phyloP scores from a whole-genome alignment of 2,113 vertebrate species.

The Hirundichthys speculiger region DNA sequence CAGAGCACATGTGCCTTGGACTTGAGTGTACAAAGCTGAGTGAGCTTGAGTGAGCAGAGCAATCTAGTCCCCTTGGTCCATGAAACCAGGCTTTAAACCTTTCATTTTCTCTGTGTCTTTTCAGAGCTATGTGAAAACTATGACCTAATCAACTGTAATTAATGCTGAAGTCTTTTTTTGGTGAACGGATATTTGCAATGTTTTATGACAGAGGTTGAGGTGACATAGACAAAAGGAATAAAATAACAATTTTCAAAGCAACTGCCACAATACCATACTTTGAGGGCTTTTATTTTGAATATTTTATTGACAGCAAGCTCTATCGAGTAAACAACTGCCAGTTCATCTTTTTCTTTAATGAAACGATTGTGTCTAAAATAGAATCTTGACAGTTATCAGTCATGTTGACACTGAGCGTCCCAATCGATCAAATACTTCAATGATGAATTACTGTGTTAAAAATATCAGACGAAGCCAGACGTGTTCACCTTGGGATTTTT shows the following conservation, averaged over 20 bases:
- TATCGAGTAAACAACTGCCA: slow-evolving; percentile 11
- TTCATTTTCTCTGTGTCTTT: slow-evolving; percentile 27
- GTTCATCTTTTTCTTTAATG: slow-evolving; percentile 18
- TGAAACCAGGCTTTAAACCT: slow-evolving; percentile 41
- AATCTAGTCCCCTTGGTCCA: slow-evolving; percentile 76
- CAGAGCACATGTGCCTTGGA: slow-evolving; percentile 67
- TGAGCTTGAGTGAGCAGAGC: slow-evolving; percentile 63
- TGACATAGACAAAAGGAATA: slow-evolving; percentile 10
- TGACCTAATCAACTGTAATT: slow-evolving; percentile 16
- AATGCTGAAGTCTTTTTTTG: slow-evolving; percentile 13
- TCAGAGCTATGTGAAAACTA: slow-evolving; percentile 35
- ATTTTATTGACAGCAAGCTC: slow-evolving; percentile 7
- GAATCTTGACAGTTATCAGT: slow-evolving; percentile 66
- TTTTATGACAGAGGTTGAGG: slow-evolving; percentile 5
- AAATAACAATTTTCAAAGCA: not conserved
- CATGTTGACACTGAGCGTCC: slow-evolving; percentile 49
- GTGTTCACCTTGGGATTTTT: slow-evolving; percentile 32
- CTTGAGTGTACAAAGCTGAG: slow-evolving; percentile 53
- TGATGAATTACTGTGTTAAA: slow-evolving; percentile 46
- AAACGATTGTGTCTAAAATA: slow-evolving; percentile 40
- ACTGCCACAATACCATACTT: slow-evolving; percentile 4
- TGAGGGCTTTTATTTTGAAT: slow-evolving; percentile 9
- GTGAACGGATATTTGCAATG: not conserved
- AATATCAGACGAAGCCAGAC: slow-evolving; percentile 38
- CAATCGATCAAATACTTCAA: slow-evolving; percentile 29